Conservation (phyloP, 2,888 invertebrate genomes). For the Cephonodes hylas region DNA sequence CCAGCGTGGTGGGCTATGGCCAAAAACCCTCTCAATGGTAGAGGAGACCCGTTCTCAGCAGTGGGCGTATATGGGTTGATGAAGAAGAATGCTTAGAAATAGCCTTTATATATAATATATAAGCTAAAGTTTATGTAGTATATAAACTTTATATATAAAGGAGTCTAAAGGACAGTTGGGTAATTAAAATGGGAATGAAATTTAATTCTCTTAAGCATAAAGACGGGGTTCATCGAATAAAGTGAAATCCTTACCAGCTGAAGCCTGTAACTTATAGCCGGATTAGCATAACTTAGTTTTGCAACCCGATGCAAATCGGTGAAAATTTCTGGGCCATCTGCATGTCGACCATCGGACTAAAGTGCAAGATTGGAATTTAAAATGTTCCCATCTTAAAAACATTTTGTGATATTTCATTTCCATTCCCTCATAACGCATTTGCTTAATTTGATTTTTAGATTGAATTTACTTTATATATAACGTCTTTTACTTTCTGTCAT, state of each 20-base stretch:
- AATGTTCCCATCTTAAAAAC: conserved; percentile 55
- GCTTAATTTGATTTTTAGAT: conserved; percentile 6
- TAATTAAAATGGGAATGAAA: not conserved
- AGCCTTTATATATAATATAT: too few species aligned
- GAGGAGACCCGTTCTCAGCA: too few species aligned
- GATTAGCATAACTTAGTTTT: conserved; percentile 70
- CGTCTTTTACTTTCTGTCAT: not conserved
- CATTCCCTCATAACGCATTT: conserved; percentile 17
- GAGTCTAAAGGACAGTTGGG: not conserved
- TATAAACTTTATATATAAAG: too few species aligned
- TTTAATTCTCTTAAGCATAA: not conserved
- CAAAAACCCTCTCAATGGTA: too few species aligned
- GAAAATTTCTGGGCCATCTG: conserved; percentile 63
- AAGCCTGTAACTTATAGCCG: conserved; percentile 64
- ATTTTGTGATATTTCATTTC: conserved; percentile 48
- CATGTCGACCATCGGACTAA: conserved; percentile 55
- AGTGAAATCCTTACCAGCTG: conserved; percentile 56
- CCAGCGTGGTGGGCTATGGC: too few species aligned
- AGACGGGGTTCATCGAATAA: conserved; percentile 45
- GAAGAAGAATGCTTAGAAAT: too few species aligned
- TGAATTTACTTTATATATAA: not conserved
- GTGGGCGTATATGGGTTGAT: too few species aligned
- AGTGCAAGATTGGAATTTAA: conserved; percentile 70
- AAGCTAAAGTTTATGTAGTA: too few species aligned
- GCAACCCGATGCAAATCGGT: conserved; percentile 65